Evolutionary conservation across 2,888 invertebrate genomes (phyloP).

Genomic region (Torymus tubicola): DNA sequence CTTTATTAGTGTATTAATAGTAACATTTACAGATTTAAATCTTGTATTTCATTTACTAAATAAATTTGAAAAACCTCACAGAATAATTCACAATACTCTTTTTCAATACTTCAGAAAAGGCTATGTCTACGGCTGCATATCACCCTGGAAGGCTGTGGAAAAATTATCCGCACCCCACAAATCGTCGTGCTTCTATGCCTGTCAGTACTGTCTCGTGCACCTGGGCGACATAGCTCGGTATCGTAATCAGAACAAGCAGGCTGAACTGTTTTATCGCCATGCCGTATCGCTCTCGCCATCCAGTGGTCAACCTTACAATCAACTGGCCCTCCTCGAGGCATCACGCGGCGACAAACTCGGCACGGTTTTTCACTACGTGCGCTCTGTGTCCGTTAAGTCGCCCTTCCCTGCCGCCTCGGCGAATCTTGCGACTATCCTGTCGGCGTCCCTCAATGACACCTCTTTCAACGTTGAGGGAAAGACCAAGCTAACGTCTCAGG

Average conservation of each 20-base stretch:
- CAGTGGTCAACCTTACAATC: conserved; percentile 93
- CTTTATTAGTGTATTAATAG: too few species aligned
- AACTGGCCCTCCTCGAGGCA: conserved; percentile 89
- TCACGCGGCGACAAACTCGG: conserved; percentile 88
- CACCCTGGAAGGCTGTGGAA: conserved; percentile 75
- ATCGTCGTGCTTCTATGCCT: conserved; percentile 88
- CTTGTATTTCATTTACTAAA: too few species aligned
- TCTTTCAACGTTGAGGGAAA: conserved; percentile 70
- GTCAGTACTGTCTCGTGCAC: conserved; percentile 93
- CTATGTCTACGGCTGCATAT: conserved; percentile 76
- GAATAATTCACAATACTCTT: background rate
- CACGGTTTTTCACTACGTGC: conserved; percentile 91
- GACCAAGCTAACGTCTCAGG: conserved; percentile 80
- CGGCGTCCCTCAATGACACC: conserved; percentile 77
- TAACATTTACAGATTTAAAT: too few species aligned
- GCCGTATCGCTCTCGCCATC: conserved; percentile 85
- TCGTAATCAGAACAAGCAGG: conserved; percentile 87
- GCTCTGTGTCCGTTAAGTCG: conserved; percentile 86
- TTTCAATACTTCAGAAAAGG: conserved; percentile 70
- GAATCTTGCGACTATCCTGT: conserved; percentile 86
- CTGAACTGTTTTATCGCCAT: conserved; percentile 90
- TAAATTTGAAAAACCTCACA: too few species aligned
- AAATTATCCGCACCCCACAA: conserved; percentile 78
- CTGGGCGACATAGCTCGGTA: conserved; percentile 92
- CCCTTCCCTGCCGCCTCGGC: conserved; percentile 91